These are phyloP conservation scores for Galago senegalensis DNA, from an alignment of 2,797 vertebrate species.

Conservation along the genomic window DNA sequence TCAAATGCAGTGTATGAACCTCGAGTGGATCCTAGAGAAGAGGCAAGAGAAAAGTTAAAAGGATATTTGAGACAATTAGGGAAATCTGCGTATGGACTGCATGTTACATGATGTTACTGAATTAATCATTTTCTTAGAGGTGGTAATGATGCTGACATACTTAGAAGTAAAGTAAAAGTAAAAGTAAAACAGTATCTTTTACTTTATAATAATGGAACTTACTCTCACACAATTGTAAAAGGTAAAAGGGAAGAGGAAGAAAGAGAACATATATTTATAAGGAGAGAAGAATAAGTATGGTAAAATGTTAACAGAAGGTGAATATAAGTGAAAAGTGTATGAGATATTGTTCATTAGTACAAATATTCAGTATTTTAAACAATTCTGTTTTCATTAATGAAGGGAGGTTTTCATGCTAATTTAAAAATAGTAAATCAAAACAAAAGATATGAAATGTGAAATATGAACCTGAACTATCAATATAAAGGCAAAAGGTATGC, in stretches of 20 bases:
- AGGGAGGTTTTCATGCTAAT: conserved; percentile 28
- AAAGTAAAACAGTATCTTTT: not conserved
- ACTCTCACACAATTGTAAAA: not conserved
- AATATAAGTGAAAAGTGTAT: not conserved
- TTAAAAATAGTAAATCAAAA: conserved; percentile 19
- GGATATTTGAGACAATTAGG: not conserved
- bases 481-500: conserved; percentile 22
- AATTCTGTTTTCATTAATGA: conserved; percentile 60
- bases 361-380: conserved; percentile 53
- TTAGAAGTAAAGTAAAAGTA: not conserved
- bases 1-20: not conserved
- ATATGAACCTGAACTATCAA: conserved; percentile 39
- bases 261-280: not conserved
- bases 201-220: not conserved
- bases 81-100: not conserved
- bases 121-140: not conserved
- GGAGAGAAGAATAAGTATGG: not conserved
- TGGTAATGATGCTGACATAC: not conserved
- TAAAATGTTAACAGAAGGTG: conserved; percentile 23
- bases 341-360: not conserved
- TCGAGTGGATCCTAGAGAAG: not conserved
- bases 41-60: not conserved
- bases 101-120: not conserved
- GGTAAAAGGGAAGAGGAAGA: not conserved
- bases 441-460: conserved; percentile 29